Percentiles rank a stretch among this genome's conserved stretches.
Conservation (phyloP, 2,113 vertebrate genomes). For the Hoplias malabaricus region DNA sequence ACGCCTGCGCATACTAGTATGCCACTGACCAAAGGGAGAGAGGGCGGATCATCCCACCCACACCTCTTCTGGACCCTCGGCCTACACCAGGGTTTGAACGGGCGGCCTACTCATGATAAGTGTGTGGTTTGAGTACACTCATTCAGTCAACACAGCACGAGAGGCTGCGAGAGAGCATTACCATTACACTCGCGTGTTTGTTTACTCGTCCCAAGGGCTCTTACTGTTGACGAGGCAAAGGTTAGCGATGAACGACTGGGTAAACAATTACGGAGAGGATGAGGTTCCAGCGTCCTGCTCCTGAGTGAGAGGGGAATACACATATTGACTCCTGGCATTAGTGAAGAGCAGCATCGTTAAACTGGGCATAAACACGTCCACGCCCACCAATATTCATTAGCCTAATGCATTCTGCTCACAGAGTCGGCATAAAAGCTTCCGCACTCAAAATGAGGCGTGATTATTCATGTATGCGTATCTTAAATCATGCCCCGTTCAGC, state of each 20-base stretch:
- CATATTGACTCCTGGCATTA: conserved; percentile 33
- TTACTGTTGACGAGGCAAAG: conserved; percentile 49
- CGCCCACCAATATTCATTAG: conserved; percentile 40
- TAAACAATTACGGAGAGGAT: conserved; percentile 56
- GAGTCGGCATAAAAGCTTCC: conserved; percentile 50
- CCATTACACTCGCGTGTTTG: conserved; percentile 52
- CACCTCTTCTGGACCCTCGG: too few species aligned
- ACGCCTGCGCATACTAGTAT: too few species aligned
- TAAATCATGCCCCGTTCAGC: conserved; percentile 54
- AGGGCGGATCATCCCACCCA: too few species aligned
- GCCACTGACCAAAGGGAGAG: too few species aligned
- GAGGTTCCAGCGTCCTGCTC: conserved; percentile 32
- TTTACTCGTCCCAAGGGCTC: conserved; percentile 55
- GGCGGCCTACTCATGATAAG: too few species aligned
- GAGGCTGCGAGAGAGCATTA: conserved; percentile 23
- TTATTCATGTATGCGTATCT: conserved; percentile 61
- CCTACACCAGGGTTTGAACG: too few species aligned
- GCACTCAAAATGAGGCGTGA: conserved; percentile 38
- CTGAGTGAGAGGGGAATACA: not conserved
- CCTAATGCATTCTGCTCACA: conserved; percentile 57
- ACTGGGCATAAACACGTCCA: conserved; percentile 37
- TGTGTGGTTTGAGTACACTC: too few species aligned
- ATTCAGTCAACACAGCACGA: too few species aligned
- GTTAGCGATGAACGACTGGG: conserved; percentile 54
- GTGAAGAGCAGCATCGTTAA: conserved; percentile 24